Evolutionary conservation across 2,888 invertebrate genomes (phyloP).

Genomic region (Drosophila demipolita): DNA sequence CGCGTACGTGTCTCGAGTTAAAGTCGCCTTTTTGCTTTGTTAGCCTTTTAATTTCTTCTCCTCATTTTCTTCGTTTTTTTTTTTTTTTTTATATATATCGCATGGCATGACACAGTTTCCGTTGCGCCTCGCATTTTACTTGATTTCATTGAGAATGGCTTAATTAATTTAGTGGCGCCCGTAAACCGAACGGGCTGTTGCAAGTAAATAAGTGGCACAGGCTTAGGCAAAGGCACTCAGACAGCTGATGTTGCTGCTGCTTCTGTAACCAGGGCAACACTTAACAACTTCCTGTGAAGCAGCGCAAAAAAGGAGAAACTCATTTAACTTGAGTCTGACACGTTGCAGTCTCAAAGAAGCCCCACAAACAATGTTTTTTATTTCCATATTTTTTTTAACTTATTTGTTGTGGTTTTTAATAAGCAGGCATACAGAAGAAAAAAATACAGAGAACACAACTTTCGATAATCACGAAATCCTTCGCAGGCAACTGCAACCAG

Average conservation of each 20-base stretch:
- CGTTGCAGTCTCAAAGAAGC: conserved; percentile 49
- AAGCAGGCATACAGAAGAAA: conserved; percentile 38
- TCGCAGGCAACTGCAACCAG: conserved; percentile 42
- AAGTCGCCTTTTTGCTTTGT: conserved; percentile 33
- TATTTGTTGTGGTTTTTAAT: conserved; percentile 47
- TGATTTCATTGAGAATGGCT: conserved; percentile 83
- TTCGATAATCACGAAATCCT: conserved; percentile 58
- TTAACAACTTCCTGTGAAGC: conserved; percentile 60
- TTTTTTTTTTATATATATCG: conserved; percentile 28
- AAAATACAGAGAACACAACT: conserved; percentile 11
- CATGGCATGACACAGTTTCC: conserved; percentile 60
- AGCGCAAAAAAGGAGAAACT: conserved; percentile 50
- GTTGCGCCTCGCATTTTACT: conserved; percentile 63
- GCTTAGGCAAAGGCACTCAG: conserved; percentile 31
- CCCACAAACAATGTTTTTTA: conserved; percentile 54
- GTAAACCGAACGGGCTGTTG: conserved; percentile 13
- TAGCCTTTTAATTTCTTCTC: conserved; percentile 2
- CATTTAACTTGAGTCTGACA: conserved; percentile 75
- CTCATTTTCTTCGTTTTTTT: not conserved
- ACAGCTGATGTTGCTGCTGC: conserved; percentile 39
- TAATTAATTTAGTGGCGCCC: conserved; percentile 80
- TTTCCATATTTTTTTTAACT: conserved; percentile 25
- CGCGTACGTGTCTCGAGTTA: conserved; percentile 76
- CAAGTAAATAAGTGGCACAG: conserved; percentile 72
- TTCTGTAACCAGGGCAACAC: conserved; percentile 36